Evolutionary conservation across 2,888 invertebrate species (phyloP), one percentile per base, ranked within the genome.

Genomic region (Acanthococcus lagerstroemiae): DNA sequence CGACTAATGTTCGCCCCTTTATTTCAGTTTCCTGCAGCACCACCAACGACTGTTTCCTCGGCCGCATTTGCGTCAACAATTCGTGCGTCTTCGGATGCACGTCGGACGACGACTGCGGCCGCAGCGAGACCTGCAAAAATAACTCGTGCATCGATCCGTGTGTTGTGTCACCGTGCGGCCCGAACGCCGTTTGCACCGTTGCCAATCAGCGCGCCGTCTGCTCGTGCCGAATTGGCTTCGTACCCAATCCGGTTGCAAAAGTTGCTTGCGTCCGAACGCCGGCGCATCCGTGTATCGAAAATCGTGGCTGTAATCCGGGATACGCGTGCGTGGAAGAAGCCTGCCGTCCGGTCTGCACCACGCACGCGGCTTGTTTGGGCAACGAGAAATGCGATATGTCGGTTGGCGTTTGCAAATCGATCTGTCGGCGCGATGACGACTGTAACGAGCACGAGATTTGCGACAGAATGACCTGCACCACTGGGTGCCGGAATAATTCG

Each of bases 21-120:
- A n/a, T 72, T 79, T 73, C 75, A 83, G 84, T 93, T 67, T 93
- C 92, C 3, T 94, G 94, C 74, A 84, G 91, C 55, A 85, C 91
- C 1, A 92, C 93, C 74, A 90, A 92, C 73, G 93, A 94, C 73
- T 94, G 93, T 73, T 92, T 93, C 83, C 79, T 92, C 67, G 92
- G 92, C 1, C 91, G 93, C 73, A 90, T 93, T 70, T 94, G 94
- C 73, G 77, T 91, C 66, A 84, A 85, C 73, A 90, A 90, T 73
- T 87, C 87, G 78, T 93, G 93, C 73, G 82, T 88, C 67, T 87
- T 86, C 71, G 93, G 93, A 45, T 94, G 93, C 74, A 85, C 89
- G 70, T 83, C 83, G 19, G 89, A 92, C 73, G 90, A 90, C 71
- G 93, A 94, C 74, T 93, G 93, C 75, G 86, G 88, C 70, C 86